Conservation (phyloP, 1,140 invertebrate species). For the Delia radicum region DNA sequence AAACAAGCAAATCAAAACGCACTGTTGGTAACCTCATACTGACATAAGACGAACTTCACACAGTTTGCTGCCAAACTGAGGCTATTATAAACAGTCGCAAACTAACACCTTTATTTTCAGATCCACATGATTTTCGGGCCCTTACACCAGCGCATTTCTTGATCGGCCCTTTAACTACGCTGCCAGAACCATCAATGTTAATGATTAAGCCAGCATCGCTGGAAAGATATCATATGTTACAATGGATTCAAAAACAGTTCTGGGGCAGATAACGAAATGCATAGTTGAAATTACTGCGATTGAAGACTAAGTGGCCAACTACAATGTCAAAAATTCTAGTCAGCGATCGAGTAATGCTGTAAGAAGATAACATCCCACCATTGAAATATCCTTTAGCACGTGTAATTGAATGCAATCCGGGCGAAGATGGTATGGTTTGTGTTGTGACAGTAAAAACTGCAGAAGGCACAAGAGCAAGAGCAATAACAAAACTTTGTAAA, state of each 20-base stretch:
- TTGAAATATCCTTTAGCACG: constrained; percentile 43
- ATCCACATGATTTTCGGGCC: neutral
- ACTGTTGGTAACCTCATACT: neutral
- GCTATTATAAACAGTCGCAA: constrained; percentile 5
- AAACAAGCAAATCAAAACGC: constrained; percentile 2
- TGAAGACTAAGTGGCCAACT: constrained; percentile 43
- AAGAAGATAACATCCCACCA: constrained; percentile 45
- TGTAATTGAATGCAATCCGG: constrained; percentile 36
- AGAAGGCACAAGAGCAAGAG: constrained; percentile 34
- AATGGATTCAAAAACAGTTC: constrained; percentile 4
- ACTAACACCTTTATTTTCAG: neutral
- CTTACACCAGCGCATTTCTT: constrained; percentile 15
- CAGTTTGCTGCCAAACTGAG: constrained; percentile 2
- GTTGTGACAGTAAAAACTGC: constrained; percentile 39
- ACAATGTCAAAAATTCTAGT: constrained; percentile 28
- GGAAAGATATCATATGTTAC: neutral
- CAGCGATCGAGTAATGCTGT: constrained; percentile 47
- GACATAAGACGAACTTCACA: constrained; percentile 15
- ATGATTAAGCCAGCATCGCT: neutral
- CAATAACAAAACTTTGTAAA: neutral
- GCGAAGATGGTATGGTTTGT: constrained; percentile 39
- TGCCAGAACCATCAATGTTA: neutral
- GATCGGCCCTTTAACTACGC: neutral
- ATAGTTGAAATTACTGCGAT: constrained; percentile 39
- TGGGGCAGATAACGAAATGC: constrained; percentile 34